Evolutionary conservation across 2,888 invertebrate genomes (phyloP), one percentile per base, ranked within the genome.

Genomic region (Cheilosia vulpina): DNA sequence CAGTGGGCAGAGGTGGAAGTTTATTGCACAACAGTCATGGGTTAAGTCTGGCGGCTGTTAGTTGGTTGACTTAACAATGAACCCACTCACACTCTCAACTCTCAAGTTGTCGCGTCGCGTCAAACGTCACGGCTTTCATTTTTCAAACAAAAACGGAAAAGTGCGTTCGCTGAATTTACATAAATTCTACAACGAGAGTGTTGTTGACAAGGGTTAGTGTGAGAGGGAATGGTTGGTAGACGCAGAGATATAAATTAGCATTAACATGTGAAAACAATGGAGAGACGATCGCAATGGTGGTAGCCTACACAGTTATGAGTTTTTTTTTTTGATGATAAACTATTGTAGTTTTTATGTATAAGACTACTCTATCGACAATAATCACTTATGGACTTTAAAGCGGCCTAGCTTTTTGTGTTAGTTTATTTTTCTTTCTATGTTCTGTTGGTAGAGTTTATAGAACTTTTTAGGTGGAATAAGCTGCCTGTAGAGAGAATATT

Each of bases 41-140:
- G 45, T 47, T 47, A 17, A 31, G 31, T 9, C 31, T 31, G 31
- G 9, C 31, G 15, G 31, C 21, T 27, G 17, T 66, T 19, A 38
- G n/a, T 34, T 19, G 43, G 19, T 13, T 66, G 52, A 38, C 21
- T 53, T 31, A 69, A 43, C 63, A 69, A 41, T 45, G 58, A 79
- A 43, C 45, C 69, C 31, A 73, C 60, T 55, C 27, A 34, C n/a
- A 27, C 2, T 31, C 19, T 31, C 5, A 57, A 27, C 2, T 31
- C 19, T 31, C 5, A 57, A 65, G 65, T 31, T 75, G 47, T 63
- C 45, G 47, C 55, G 73, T 21, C 65, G 47, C 55, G 69, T 21
- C 65, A 57, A 65, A 73, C 58, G 75, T 84, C 52, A 69, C 52
- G 63, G 17, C 58, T 84, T 58, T 52, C 38, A 13, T 17, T 41